Evolutionary conservation across 1,140 invertebrate genomes (phyloP).

Genomic region (Drosophila nasuta): DNA sequence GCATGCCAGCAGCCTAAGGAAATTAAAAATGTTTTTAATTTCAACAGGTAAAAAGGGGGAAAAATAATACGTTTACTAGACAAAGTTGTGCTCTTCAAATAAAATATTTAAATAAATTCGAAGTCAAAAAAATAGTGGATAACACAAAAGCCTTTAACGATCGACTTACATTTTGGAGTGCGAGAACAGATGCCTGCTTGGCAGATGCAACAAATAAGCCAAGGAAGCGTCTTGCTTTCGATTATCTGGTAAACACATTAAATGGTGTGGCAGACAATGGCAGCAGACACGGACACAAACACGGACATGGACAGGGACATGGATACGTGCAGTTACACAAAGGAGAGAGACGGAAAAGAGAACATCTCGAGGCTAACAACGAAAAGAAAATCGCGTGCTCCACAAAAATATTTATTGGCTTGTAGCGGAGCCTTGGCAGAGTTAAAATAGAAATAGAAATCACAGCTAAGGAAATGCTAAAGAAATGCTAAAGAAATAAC

Average conservation of each 20-base stretch:
- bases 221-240: conserved; percentile 67
- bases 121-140: neutral
- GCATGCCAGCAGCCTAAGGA: no score
- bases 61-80: no score
- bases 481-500: conserved; percentile 68
- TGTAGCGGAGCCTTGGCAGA: conserved; percentile 62
- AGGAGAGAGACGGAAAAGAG: neutral
- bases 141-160: conserved; percentile 1
- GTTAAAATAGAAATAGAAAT: conserved; percentile 70
- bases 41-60: no score
- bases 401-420: conserved; percentile 77
- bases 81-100: neutral
- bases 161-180: conserved; percentile 1
- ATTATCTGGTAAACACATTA: conserved; percentile 82
- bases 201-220: conserved; percentile 65
- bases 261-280: conserved; percentile 77
- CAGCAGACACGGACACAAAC: conserved; percentile 24
- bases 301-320: conserved; percentile 6
- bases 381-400: conserved; percentile 62
- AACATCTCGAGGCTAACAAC: conserved; percentile 17
- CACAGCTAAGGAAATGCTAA: conserved; percentile 52
- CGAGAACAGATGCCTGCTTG: conserved; percentile 25
- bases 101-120: neutral
- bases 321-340: neutral
- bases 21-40: no score